phyloP scores from a whole-genome alignment of 2,888 invertebrate genomes.

The Standfussiana lucernea region DNA sequence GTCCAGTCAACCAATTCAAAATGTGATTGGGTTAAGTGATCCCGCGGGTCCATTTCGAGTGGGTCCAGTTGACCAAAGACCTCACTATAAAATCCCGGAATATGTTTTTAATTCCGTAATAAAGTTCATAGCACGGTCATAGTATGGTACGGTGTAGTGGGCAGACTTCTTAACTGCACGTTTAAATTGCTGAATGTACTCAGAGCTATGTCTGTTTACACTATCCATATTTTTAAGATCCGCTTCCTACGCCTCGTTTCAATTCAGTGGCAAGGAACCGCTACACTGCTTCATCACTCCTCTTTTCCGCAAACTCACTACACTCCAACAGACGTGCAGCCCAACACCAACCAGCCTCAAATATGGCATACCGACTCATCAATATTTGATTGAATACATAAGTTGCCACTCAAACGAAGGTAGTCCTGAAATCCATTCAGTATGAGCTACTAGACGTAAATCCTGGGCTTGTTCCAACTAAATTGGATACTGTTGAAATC shows the following conservation, averaged over 20 bases:
- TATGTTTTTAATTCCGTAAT: too few relatives aligned
- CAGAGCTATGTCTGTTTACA: not conserved
- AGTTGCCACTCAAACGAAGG: constrained; percentile 7
- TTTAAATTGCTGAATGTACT: not conserved
- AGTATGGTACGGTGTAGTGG: not conserved
- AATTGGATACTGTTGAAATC: constrained; percentile 64
- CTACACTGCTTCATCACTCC: too few relatives aligned
- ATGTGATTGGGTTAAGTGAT: too few relatives aligned
- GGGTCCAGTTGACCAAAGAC: too few relatives aligned
- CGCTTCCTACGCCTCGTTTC: not conserved
- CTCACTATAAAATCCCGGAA: too few relatives aligned
- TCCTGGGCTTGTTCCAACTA: constrained; percentile 30
- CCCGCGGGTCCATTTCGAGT: too few relatives aligned
- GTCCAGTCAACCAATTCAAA: too few relatives aligned
- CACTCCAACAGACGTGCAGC: fast-evolving
- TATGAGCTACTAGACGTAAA: constrained; percentile 34
- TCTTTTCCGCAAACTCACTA: not conserved
- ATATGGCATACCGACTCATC: not conserved
- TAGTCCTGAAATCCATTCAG: constrained; percentile 25
- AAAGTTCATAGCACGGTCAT: not conserved
- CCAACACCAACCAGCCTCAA: not conserved
- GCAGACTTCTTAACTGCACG: not conserved
- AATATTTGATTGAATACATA: constrained; percentile 36
- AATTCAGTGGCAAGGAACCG: not conserved
- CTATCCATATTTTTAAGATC: not conserved